phyloP scores from a whole-genome alignment of 2,797 vertebrate genomes.

The Bradypodion pumilum region DNA sequence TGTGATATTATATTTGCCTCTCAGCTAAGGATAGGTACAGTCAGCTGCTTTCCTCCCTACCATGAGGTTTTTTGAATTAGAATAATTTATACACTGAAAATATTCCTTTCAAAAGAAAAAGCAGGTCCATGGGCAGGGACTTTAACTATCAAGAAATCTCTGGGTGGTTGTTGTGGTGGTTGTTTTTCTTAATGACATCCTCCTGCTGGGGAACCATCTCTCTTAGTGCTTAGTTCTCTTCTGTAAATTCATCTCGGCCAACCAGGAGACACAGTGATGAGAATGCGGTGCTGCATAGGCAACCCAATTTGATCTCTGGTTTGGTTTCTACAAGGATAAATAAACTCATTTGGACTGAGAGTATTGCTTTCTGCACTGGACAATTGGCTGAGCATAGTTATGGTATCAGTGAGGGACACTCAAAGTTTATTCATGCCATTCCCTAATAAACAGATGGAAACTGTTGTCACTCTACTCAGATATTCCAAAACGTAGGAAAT shows the following conservation, averaged over 20 bases:
- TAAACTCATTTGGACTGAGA: not conserved
- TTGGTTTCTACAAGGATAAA: not conserved
- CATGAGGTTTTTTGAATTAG: not conserved
- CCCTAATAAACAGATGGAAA: not conserved
- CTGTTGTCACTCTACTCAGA: not conserved
- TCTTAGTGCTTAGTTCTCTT: not conserved
- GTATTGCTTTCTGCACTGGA: not conserved
- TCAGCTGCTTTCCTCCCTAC: not conserved
- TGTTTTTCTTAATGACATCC: not conserved
- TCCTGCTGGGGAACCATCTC: not conserved
- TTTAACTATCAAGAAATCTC: not conserved
- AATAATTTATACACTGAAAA: not conserved
- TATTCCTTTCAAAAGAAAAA: not conserved
- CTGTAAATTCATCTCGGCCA: not conserved
- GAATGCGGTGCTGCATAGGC: not conserved
- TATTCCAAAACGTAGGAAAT: not conserved
- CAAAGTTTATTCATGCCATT: not conserved
- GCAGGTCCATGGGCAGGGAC: too few relatives aligned
- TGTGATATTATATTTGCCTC: constrained; percentile 9
- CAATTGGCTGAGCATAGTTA: not conserved
- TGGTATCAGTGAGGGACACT: not conserved
- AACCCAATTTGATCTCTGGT: not conserved
- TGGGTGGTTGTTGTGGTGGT: too few relatives aligned
- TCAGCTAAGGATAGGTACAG: not conserved
- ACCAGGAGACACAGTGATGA: not conserved